These are phyloP conservation scores for Tragelaphus eurycerus DNA, from an alignment of 2,797 vertebrate species.

Conservation along the genomic window DNA sequence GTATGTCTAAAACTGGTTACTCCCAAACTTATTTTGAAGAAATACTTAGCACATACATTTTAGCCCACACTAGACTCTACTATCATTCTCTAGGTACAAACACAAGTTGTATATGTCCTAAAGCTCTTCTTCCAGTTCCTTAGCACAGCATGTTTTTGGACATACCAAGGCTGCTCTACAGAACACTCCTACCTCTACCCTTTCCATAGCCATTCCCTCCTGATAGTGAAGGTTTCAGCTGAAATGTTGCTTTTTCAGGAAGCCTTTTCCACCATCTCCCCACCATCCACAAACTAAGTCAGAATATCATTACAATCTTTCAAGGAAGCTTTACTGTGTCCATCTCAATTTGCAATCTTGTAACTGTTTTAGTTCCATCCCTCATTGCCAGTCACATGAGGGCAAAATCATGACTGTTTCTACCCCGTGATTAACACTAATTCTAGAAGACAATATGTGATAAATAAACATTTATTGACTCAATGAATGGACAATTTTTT, in stretches of 20 bases:
- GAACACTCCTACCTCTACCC: background rate
- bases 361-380: background rate
- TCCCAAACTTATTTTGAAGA: background rate
- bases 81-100: background rate
- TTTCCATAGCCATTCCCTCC: background rate
- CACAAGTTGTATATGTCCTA: background rate
- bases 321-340: background rate
- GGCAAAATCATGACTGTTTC: background rate
- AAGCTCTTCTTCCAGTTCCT: background rate
- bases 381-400: background rate
- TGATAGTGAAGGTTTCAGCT: background rate
- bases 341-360: background rate
- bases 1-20: background rate
- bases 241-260: background rate
- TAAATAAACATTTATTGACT: background rate
- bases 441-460: background rate
- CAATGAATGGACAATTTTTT: background rate
- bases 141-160: background rate
- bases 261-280: background rate
- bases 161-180: background rate
- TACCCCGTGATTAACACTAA: background rate
- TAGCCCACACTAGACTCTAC: background rate
- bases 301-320: background rate
- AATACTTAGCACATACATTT: background rate
- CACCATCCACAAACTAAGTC: background rate